Percentiles rank a stretch among this genome's conserved stretches.
Evolutionary conservation across 2,797 vertebrate genomes (phyloP).

Genomic region (Acanthiza pusilla): DNA sequence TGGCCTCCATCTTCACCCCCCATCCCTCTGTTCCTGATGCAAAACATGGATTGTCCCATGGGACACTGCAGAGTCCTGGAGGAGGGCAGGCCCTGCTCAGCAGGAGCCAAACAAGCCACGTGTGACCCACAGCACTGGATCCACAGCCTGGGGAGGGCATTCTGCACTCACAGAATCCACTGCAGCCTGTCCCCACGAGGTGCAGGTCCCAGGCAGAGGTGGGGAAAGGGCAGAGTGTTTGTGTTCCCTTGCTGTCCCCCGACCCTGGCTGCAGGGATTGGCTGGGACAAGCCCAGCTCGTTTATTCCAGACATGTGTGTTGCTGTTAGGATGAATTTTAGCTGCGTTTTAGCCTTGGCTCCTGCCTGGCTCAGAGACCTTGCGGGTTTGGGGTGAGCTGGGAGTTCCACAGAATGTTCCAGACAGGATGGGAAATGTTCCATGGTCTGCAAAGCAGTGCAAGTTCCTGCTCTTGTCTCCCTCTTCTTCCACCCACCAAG

Average conservation of each 20-base stretch:
- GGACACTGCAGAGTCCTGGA: neutral
- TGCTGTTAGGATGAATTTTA: neutral
- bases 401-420: rapidly evolving
- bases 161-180: neutral
- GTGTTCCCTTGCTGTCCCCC: neutral
- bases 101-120: rapidly evolving
- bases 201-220: neutral
- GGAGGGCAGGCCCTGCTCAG: neutral
- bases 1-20: neutral
- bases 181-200: rapidly evolving
- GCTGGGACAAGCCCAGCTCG: neutral
- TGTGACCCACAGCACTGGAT: neutral
- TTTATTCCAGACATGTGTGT: neutral
- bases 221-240: neutral
- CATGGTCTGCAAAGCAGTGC: neutral
- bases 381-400: neutral
- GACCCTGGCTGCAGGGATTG: neutral
- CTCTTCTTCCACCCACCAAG: neutral
- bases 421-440: neutral
- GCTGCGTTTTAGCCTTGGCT: neutral
- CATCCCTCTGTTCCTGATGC: neutral
- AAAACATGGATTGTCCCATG: neutral
- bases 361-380: neutral
- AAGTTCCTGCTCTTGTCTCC: neutral
- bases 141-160: neutral